Base-by-base conservation (phyloP, 1,140 invertebrate species). In the Carcinoscorpius rotundicauda region DNA sequence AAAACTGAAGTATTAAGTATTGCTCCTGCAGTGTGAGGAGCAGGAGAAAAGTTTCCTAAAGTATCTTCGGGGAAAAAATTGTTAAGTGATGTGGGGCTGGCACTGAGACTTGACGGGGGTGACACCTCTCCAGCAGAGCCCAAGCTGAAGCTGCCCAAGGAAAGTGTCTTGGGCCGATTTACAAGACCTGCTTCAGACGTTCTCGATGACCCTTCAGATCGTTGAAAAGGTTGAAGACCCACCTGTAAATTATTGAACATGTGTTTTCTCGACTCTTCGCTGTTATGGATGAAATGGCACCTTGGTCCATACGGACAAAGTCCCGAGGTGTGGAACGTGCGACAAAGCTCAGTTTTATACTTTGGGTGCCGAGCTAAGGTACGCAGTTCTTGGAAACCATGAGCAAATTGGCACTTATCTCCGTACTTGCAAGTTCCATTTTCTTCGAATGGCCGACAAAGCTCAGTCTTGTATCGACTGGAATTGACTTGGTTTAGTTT, bases 371-470 rank as follows among this genome's bases (percentile, higher is more conserved):
- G 84, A 67, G 89, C 86, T 62, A 98, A 80, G 70, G 87, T 93
- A 67, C 96, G 85, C 66, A 99, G 81, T 76, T 99, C 97, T 68
- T 85, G 84, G 58, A 84, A 81, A 48, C 97, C 97, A 77, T 99
- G 97, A 3, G 97, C 97, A 79, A 99, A 99, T 78, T 99, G 97
- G 76, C 97, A 99, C 78, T 99, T 99, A 77, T 98, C 94, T 29
- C 93, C 95, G 76, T 98, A 99, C 78, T 97, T 97, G 82, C 96
- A 99, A 65, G 87, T 84, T 52, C 95, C 94, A 69, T 84, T 91
- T 78, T 98, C 95, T 75, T 97, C 92, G 77, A 87, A 99, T 4
- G 94, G 92, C 69, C 95, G 83, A 78, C 96, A 99, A 61, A 98
- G 81, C 77, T 98, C 95, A n/a, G 97, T 99, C 82, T 98, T 98